A percentile compares a stretch with the other conserved stretches of the same genome.
phyloP scores from a whole-genome alignment of 2,113 vertebrate species.

The Jacana jacana region DNA sequence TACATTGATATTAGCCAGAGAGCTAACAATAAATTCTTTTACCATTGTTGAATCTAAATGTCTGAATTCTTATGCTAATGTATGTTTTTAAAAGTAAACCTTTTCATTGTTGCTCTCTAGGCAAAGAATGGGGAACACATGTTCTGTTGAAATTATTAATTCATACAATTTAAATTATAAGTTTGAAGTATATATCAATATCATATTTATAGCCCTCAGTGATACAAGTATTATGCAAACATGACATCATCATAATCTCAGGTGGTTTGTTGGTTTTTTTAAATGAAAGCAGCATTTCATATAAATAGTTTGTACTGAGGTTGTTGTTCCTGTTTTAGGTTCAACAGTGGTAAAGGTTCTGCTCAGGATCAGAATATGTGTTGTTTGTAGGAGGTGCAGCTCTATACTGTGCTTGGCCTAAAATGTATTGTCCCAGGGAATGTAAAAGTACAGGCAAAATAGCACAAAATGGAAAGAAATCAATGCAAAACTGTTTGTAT shows the following conservation, averaged over 20 bases:
- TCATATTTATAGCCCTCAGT: not conserved
- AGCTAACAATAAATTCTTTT: not conserved
- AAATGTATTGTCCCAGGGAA: not conserved
- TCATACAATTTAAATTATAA: not conserved
- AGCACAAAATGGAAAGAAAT: not conserved
- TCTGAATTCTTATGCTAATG: not conserved
- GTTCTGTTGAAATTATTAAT: not conserved
- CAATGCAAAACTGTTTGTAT: not conserved
- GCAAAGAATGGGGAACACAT: not conserved
- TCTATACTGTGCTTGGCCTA: not conserved
- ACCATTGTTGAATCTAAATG: not conserved
- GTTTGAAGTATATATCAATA: not conserved
- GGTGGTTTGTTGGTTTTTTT: not conserved
- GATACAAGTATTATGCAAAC: not conserved
- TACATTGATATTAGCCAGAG: not conserved
- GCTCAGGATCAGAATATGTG: not conserved
- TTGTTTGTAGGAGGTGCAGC: not conserved
- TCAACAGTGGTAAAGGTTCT: not conserved
- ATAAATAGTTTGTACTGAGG: not conserved
- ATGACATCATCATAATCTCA: not conserved
- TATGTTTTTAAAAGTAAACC: not conserved
- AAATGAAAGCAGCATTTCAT: not conserved
- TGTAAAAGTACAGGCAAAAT: slow-evolving; percentile 16
- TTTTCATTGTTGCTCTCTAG: not conserved
- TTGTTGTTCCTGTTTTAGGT: not conserved